A percentile compares a stretch with the other conserved stretches of the same genome.
Conservation (phyloP, 2,888 invertebrate species). For the Orgyia antiqua region DNA sequence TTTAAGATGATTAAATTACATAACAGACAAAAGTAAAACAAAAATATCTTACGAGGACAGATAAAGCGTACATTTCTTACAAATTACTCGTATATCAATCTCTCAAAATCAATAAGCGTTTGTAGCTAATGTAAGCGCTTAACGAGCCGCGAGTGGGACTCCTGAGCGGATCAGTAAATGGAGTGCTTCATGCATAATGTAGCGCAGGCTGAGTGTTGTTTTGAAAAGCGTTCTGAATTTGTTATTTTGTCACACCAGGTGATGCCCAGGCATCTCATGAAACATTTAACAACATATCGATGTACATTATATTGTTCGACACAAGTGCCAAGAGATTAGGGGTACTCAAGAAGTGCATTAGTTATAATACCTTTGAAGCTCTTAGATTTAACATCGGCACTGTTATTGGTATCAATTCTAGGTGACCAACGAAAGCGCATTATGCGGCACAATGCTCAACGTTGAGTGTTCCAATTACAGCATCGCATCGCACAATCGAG, state of each 20-base stretch:
- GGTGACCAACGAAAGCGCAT: too few species aligned
- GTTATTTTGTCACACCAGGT: conserved; percentile 75
- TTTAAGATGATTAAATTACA: too few species aligned
- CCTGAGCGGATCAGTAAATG: conserved; percentile 77
- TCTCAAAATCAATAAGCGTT: conserved; percentile 74
- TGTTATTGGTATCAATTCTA: too few species aligned
- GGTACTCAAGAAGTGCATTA: neutral
- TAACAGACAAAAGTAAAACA: too few species aligned
- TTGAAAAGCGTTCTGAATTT: conserved; percentile 76
- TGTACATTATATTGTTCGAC: conserved; percentile 27
- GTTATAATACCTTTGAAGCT: too few species aligned
- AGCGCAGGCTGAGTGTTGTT: conserved; percentile 73
- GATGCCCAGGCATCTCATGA: conserved; percentile 68
- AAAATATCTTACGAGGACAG: conserved; percentile 1
- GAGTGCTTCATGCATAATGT: conserved; percentile 78
- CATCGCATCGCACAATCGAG: too few species aligned
- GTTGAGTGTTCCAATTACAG: too few species aligned
- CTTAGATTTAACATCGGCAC: too few species aligned
- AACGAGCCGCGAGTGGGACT: conserved; percentile 75
- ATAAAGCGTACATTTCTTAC: conserved; percentile 33
- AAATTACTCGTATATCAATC: conserved; percentile 68
- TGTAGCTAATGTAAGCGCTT: conserved; percentile 76
- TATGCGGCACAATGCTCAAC: too few species aligned
- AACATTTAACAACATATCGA: conserved; percentile 68
- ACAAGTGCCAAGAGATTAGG: conserved; percentile 13